Evolutionary conservation across 2,113 vertebrate genomes (phyloP), one percentile per base, ranked within the genome.

Genomic region (Pseudorhombus dupliciocellatus): DNA sequence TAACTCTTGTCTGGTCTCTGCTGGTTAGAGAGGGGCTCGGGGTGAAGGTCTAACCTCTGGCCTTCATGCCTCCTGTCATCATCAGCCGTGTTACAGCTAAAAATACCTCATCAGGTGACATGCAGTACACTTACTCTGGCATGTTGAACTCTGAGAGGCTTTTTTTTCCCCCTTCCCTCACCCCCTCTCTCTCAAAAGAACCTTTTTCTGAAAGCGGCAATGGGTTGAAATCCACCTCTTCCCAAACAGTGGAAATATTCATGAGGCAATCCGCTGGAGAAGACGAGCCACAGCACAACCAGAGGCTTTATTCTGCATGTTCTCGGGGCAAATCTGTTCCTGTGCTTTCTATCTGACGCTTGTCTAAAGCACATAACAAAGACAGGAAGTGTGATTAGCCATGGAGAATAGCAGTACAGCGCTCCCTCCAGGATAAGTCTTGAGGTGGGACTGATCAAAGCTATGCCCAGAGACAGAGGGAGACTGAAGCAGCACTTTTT

Each of bases 381-480:
- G 86, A 87, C 88, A 88, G 87, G 87, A 91, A 90, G 87, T 85
- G 44, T 90, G 91, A 93, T 93, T 88, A 92, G 88, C 90, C 85
- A 88, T 57, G 74, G 81, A 92, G 89, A 89, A 88, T 86, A 80
- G 79, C 66, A 88, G 79, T 70, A 46, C 42, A 46, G 79, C 60
- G 82, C 81, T 89, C 88, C 89, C 93, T 92, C 86, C 80, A 92
- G 92, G 92, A 93, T 79, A 90, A 88, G 92, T 92, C 93, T 93
- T 80, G 87, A 90, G 93, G 91, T 89, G 70, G 81, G 73, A 81
- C 84, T 92, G 93, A 94, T 94, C 93, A 94, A 94, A 94, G 93
- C 88, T 59, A 86, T 68, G 93, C 93, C 92, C 90, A 91, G 86
- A 92, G 91, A 92, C 82, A 92, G 84, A 85, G 77, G 68, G 65